Evolutionary conservation across 2,797 vertebrate species (phyloP).

Genomic region (Emys orbicularis): DNA sequence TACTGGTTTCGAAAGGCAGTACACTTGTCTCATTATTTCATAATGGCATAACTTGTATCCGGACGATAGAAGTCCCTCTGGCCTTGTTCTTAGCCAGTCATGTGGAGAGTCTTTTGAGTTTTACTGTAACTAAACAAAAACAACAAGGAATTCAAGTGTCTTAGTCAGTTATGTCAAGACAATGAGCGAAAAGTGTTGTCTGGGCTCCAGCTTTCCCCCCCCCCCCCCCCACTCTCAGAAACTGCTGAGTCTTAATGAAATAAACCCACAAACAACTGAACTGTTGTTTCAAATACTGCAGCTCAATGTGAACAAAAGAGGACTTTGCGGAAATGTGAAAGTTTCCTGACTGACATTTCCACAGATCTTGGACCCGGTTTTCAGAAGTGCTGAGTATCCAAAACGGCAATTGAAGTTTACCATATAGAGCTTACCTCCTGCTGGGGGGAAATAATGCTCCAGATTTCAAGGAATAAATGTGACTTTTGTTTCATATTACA

Average conservation of each 20-base stretch:
- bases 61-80: conserved; percentile 27
- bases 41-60: background rate
- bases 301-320: background rate
- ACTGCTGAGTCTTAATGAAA: background rate
- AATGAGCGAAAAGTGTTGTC: conserved; percentile 27
- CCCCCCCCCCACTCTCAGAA: background rate
- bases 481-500: background rate
- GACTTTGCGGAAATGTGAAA: background rate
- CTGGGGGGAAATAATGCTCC: background rate
- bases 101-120: conserved; percentile 55
- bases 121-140: conserved; percentile 67
- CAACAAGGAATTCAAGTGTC: conserved; percentile 68
- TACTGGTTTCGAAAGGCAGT: conserved; percentile 28
- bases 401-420: background rate
- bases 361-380: fast-evolving
- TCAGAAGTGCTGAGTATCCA: fast-evolving
- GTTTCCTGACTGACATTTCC: background rate
- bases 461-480: background rate
- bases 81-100: conserved; percentile 36
- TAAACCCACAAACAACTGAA: background rate
- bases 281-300: background rate
- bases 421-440: background rate
- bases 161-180: conserved; percentile 53
- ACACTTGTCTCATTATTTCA: conserved; percentile 38
- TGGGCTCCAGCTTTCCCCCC: background rate